Base-by-base conservation (phyloP, 2,888 invertebrate genomes). In the Torymus texanus region DNA sequence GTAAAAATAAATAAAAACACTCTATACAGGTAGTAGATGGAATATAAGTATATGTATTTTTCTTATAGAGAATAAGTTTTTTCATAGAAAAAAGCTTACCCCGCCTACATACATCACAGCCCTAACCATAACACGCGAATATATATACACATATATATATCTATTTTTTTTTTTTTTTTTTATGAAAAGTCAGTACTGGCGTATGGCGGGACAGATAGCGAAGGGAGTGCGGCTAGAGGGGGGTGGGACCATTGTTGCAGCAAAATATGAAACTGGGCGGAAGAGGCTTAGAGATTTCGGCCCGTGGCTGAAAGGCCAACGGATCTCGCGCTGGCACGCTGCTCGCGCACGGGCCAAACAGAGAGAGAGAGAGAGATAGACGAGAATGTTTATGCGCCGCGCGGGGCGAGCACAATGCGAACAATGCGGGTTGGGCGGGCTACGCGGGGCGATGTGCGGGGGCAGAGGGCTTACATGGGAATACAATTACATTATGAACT, bases 401-500 rank as follows among this genome's bases (percentile, higher is more conserved):
- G 2, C 79, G 76, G 78, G 83, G 58, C 67, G 75, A 83, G 86
- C 87, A 88, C 88, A 88, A 88, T 88, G 88, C 87, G 86, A 87
- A 88, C 88, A 88, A 88, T 88, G 87, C 85, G 84, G 86, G 29
- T 78, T 79, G 81, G 83, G 83, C 75, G 84, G 82, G 83, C 81
- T n/a, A 84, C 81, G 87, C 84, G 87, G 87, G 85, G 87, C 84
- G 87, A 86, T 88, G 86, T 87, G 86, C 85, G 83, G 85, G 78
- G 73, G 61, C 29, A 29, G 29, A 29, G 70, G 77, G 89, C 89
- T 89, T 89, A 90, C 87, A 86, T 85, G 86, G 87, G 89, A 90
- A 89, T 90, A 90, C 89, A 90, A 90, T 90, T 90, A 90, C 89
- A 89, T 90, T 89, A 88, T 89, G 88, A 88, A 89, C 90, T 88